Conservation (phyloP, 2,113 vertebrate genomes). For the Tragulus kanchil region DNA sequence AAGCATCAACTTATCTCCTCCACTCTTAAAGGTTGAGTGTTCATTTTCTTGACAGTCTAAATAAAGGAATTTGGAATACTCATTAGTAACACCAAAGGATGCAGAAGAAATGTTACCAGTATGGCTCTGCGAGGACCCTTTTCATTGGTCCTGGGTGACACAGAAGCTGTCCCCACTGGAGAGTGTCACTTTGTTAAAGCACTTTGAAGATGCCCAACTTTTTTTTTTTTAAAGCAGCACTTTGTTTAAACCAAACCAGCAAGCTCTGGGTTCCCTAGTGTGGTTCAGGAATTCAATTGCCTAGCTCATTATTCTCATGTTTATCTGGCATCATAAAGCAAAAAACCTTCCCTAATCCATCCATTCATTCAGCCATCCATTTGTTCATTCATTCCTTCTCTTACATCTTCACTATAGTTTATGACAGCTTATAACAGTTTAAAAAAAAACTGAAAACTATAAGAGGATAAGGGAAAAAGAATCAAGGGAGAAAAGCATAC, state of each 20-base stretch:
- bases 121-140: neutral
- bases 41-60: conserved; percentile 54
- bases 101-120: conserved; percentile 38
- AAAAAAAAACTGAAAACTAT: neutral
- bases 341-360: neutral
- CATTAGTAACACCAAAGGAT: conserved; percentile 20
- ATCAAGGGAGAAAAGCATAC: neutral
- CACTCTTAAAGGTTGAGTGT: neutral
- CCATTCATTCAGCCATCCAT: neutral
- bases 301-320: neutral
- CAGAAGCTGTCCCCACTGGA: neutral
- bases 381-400: neutral
- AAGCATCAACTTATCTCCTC: neutral
- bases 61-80: conserved; percentile 25
- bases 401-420: neutral
- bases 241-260: neutral
- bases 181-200: neutral
- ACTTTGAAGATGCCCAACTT: neutral
- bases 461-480: neutral
- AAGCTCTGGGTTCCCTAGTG: neutral
- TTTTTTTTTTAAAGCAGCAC: neutral
- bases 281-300: neutral
- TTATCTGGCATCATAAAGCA: neutral
- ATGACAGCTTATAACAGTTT: neutral
- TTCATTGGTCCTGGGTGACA: neutral